Percentiles rank a stretch among this genome's conserved stretches.
These are phyloP conservation scores for Trichosurus vulpecula DNA, from an alignment of 2,797 vertebrate genomes.

Conservation along the genomic window DNA sequence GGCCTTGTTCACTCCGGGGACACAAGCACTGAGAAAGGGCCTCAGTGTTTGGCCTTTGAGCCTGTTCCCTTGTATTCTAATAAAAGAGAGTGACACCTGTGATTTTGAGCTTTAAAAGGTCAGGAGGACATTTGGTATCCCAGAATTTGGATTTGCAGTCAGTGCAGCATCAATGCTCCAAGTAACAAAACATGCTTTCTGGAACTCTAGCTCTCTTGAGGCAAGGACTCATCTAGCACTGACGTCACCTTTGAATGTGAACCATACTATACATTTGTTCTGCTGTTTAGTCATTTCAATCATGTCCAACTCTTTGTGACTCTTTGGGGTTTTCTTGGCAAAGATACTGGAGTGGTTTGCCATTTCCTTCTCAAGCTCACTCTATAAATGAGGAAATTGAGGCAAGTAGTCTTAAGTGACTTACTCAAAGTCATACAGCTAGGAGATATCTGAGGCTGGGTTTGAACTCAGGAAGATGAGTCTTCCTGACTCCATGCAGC, in stretches of 20 bases:
- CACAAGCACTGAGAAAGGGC: background rate
- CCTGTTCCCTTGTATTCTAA: background rate
- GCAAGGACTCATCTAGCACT: background rate
- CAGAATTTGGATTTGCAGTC: background rate
- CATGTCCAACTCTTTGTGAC: background rate
- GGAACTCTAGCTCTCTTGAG: background rate
- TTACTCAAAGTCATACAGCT: background rate
- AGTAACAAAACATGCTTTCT: background rate
- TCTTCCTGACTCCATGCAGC: background rate
- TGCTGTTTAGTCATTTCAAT: background rate
- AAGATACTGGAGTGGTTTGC: background rate
- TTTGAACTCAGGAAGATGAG: background rate
- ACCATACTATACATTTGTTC: background rate
- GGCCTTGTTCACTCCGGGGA: background rate
- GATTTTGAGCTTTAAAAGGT: background rate
- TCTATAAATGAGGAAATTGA: background rate
- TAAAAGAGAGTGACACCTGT: background rate
- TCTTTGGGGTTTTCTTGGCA: background rate
- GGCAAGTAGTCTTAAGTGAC: background rate
- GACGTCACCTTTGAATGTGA: background rate
- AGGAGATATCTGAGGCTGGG: background rate
- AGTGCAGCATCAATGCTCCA: background rate
- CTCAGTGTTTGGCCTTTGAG: background rate
- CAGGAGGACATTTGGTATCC: background rate
- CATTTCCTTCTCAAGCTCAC: background rate